Evolutionary conservation across 2,113 vertebrate species (phyloP).

Genomic region (Agelaius tricolor): DNA sequence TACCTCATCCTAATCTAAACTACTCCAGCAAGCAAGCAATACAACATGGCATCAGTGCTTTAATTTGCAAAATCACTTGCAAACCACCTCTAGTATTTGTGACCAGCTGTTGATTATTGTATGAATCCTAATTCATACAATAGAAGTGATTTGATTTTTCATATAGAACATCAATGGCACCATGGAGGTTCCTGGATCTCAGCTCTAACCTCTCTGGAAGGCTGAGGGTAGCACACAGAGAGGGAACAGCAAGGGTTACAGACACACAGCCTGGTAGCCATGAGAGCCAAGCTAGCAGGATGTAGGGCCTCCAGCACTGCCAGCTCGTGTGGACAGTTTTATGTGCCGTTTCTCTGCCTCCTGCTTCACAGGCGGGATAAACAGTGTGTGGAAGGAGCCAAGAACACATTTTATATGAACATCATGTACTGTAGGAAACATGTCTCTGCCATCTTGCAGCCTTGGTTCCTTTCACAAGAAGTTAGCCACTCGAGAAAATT

Average conservation of each 20-base stretch:
- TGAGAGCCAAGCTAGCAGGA: not conserved
- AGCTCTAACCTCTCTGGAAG: not conserved
- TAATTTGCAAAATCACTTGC: not conserved
- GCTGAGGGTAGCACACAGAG: not conserved
- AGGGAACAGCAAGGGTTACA: not conserved
- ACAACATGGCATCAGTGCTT: not conserved
- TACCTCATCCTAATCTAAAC: not conserved
- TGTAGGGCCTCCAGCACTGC: not conserved
- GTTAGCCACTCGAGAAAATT: not conserved
- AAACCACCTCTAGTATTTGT: not conserved
- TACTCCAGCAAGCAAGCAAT: not conserved
- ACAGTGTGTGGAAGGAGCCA: not conserved
- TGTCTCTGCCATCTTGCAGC: constrained; percentile 42
- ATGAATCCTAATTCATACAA: not conserved
- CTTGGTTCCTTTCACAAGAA: not conserved
- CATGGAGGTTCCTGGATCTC: not conserved
- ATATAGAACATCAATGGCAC: not conserved
- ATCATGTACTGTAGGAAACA: constrained; percentile 16
- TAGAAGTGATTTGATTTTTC: not conserved
- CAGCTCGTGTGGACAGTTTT: constrained; percentile 48
- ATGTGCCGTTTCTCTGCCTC: constrained; percentile 16
- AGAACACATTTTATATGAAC: constrained; percentile 58
- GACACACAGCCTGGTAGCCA: not conserved
- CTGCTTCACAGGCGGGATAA: not conserved
- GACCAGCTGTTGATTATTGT: not conserved